Evolutionary conservation across 1,140 invertebrate species (phyloP).

Genomic region (Drosophila willistoni): DNA sequence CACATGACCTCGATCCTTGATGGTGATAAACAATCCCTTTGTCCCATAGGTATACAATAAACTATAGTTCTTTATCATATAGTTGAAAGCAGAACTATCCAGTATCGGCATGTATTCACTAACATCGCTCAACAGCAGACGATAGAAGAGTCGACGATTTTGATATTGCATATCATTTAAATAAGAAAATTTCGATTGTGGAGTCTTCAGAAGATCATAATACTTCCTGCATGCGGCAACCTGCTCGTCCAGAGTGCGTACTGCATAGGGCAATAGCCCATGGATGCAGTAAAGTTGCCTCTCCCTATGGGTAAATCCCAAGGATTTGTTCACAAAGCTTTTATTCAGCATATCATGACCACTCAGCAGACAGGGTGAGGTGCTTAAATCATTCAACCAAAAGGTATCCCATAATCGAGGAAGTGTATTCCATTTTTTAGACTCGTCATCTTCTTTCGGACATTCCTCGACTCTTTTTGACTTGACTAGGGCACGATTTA

Average conservation of each 20-base stretch:
- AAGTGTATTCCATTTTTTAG: slow-evolving; percentile 14
- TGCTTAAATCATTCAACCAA: slow-evolving; percentile 28
- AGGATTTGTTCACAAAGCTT: slow-evolving; percentile 85
- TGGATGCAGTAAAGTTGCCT: slow-evolving; percentile 93
- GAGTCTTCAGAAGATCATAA: slow-evolving; percentile 88
- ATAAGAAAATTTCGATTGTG: slow-evolving; percentile 92
- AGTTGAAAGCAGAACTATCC: slow-evolving; percentile 95
- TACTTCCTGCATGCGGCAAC: slow-evolving; percentile 88
- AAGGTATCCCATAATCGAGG: slow-evolving; percentile 36
- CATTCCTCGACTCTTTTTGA: slow-evolving; percentile 16
- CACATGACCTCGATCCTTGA: slow-evolving; percentile 96
- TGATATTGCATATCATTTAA: slow-evolving; percentile 90
- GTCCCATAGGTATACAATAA: neutral
- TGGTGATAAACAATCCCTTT: slow-evolving; percentile 96
- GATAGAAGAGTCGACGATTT: slow-evolving; percentile 96
- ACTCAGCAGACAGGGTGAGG: neutral
- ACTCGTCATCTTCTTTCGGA: neutral
- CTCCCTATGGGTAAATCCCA: slow-evolving; percentile 93
- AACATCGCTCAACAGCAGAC: slow-evolving; percentile 94
- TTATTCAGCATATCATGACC: neutral
- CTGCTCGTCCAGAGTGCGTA: slow-evolving; percentile 94
- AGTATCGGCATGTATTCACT: slow-evolving; percentile 90
- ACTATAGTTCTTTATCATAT: slow-evolving; percentile 86
- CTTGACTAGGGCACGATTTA: neutral
- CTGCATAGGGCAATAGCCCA: slow-evolving; percentile 90